Base-by-base conservation (phyloP, 2,797 vertebrate genomes). In the Rhinophrynus dorsalis region DNA sequence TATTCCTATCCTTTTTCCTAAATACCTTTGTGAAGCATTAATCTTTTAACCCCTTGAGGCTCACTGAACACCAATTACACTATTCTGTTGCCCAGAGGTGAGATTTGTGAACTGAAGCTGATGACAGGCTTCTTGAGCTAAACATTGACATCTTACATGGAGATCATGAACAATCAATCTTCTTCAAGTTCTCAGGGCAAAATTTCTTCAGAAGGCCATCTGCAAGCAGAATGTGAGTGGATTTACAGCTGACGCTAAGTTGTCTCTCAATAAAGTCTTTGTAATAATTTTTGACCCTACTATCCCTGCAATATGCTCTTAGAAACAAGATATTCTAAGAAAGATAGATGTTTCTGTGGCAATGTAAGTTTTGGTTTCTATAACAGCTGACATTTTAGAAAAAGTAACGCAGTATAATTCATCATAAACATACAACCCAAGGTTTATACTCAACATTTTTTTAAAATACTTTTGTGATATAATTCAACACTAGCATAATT, bases 131-230 rank as follows among this genome's bases (percentile, higher is more conserved):
- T 86, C 75, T 56, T 63, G 59, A 63, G 68, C 48, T 63, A 23
- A 82, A 78, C 76, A 82, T 75, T 26, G 0, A 76, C 76, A 77
- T 80, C 79, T 84, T 72, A 77, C 76, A 80, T 80, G 75, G 67
- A 76, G 77, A 90, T 87, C 82, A 82, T 78, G 84, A 83, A 75
- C 84, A 81, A 86, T 86, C 84, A 80, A 78, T 88, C 89, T 79
- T 87, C 88, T 85, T 84, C 82, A 82, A 77, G 77, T 76, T 64
- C 76, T 67, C 66, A 54, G 78, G 79, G 80, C 78, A 81, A 75
- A 76, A 80, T 76, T 76, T 62, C 77, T 79, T 66, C 58, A 82
- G 80, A 82, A 81, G 77, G 83, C 84, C 85, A 83, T 70, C 74
- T 51, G 51, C 32, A 30, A 26, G 7, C 84, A 85, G 74, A 77